These are phyloP conservation scores for Phalacrocorax brasilianus DNA, from an alignment of 2,113 vertebrate species.

Conservation along the genomic window DNA sequence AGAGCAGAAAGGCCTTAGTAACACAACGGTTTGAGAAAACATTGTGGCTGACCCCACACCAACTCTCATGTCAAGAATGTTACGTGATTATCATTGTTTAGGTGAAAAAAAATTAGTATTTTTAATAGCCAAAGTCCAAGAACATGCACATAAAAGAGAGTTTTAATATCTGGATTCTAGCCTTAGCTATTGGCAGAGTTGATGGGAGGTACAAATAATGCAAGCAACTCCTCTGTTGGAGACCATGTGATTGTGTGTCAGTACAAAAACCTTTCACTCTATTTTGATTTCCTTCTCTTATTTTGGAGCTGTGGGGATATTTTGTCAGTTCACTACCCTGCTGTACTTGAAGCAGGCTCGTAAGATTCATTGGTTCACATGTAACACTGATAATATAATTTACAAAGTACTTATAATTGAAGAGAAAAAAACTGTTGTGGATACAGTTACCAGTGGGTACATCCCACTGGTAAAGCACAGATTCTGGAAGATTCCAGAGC, in stretches of 20 bases:
- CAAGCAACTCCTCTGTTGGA: neutral
- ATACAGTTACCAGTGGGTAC: neutral
- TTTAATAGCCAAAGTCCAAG: neutral
- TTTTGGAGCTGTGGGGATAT: slow-evolving; percentile 54
- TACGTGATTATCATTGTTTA: neutral
- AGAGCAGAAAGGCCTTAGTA: neutral
- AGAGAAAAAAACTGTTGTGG: neutral
- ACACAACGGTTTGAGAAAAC: neutral
- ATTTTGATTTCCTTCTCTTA: neutral
- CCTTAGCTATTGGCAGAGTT: neutral
- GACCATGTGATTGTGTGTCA: neutral
- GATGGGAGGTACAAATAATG: neutral
- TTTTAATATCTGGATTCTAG: neutral
- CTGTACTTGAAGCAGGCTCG: neutral
- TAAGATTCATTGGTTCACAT: neutral
- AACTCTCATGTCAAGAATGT: neutral
- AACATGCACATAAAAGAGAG: neutral
- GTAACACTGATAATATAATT: neutral
- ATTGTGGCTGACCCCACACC: neutral
- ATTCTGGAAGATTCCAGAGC: neutral
- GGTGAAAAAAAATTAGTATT: neutral
- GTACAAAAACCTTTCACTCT: neutral
- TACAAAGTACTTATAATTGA: neutral
- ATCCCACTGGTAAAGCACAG: neutral
- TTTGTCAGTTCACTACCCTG: neutral